Evolutionary conservation across 2,797 vertebrate species (phyloP), one percentile per base, ranked within the genome.

Genomic region (Karalla daura): DNA sequence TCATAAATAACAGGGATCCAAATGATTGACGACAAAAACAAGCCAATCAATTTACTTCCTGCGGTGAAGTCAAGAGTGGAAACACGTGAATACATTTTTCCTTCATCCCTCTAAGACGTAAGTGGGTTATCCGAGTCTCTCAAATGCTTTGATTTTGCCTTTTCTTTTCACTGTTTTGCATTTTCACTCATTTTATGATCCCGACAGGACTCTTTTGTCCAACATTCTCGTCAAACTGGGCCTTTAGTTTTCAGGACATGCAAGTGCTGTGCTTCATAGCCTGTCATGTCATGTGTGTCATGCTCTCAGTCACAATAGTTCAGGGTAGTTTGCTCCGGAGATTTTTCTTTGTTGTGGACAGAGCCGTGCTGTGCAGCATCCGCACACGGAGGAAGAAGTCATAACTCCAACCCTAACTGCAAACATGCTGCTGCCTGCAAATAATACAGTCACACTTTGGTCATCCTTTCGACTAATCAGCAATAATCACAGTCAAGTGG

Each of bases 341-440:
- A 41, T 43, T 27, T 43, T 39, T 20, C 33, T 64, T 56, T 39
- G 12, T 37, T 55, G 15, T 39, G 33, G 74, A 81, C 68, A 78
- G 59, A 80, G 56, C 14, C 18, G 70, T 60, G 62, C 73, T 86
- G 74, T 84, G 54, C 2, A 0, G 56, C 25, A n/a, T n/a, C n/a
- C n/a, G n/a, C 20, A 18, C 47, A 68, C 37, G 8, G 65, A 35
- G 18, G n/a, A 52, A 25, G 12, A 56, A 75, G 49, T 75, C 56
- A 59, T 14, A 25, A 55, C 20, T n/a, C 36, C 33, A 41, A 44
- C 14, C 24, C 2, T 51, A 47, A 68, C 60, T 63, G 21, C 63
- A 51, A 55, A 51, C 55, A 60, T 23, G 39, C 20, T 50, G 43
- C 45, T 70, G 8, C 25, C 23, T 62, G 28, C 24, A 50, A 35